Base-by-base conservation (phyloP, 2,113 vertebrate species). In the Lamprologus callipterus region DNA sequence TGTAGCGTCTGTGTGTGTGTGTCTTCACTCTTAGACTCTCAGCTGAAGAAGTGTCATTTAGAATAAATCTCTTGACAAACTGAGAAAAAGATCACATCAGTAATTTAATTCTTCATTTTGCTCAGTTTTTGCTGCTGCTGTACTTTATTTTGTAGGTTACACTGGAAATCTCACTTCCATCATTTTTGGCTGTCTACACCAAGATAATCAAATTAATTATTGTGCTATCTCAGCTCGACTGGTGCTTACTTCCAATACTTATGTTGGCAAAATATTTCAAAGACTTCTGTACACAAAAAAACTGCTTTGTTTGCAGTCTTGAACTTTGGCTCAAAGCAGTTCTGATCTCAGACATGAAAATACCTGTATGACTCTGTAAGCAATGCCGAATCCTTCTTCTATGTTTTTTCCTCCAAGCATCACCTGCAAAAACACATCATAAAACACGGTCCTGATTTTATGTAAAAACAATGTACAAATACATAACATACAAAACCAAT, bases 331-430 rank as follows among this genome's bases (percentile, higher is more conserved):
- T 49, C 5, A 23, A 70, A 12, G 26, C 10, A 31, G 1, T 37
- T 35, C 42, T 33, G 1, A 16, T 53, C 21, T 85, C 19, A 14
- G 37, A 4, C 4, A 37, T 12, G 33, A 80, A 40, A 94, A 88
- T 96, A 98, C 99, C 97, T 99, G 99, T 84, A 99, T 97, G 83
- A 99, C 97, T 94, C 99, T 97, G 95, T 99, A 99, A 19, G 98
- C 98, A 80, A 99, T 98, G 79, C 99, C 99, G 91, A 99, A 99
- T 0, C 99, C 99, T 83, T 99, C 99, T 85, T 99, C 99, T 40
- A 99, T 97, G 92, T 99, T 99, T 95, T 98, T 99, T 19, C 99
- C 99, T 92, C 98, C 98, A n/a, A 99, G 94, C 96, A 99, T 98
- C 92, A 99, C 98, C 99, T 99, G 92, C 82, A 93, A 88, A 26